Conservation (phyloP, 2,113 vertebrate species). For the Aplodontia rufa region DNA sequence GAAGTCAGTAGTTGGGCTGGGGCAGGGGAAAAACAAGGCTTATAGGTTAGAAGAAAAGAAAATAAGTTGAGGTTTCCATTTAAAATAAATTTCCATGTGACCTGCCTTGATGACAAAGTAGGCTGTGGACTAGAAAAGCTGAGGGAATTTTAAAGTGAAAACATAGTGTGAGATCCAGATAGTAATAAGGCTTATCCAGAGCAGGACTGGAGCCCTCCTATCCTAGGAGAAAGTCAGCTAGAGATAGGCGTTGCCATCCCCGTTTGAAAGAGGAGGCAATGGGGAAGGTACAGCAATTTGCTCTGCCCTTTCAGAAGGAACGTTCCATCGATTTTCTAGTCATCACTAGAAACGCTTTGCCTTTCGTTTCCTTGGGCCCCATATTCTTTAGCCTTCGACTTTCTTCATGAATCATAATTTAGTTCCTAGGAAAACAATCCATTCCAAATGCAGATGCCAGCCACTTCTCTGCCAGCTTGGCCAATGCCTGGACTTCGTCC, state of each 20-base stretch:
- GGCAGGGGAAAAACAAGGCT: neutral
- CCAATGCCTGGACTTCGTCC: neutral
- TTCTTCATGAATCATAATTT: neutral
- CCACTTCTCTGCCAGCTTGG: neutral
- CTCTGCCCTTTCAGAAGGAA: neutral
- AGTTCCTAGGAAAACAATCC: neutral
- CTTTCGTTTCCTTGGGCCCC: neutral
- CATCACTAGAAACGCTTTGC: neutral
- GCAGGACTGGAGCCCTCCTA: too few species aligned
- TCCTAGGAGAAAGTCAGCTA: neutral
- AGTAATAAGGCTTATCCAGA: neutral
- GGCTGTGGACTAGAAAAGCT: neutral
- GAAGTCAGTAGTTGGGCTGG: neutral
- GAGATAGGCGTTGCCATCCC: neutral
- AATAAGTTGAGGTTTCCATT: neutral
- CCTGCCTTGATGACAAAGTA: neutral
- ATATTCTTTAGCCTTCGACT: neutral
- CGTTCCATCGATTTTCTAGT: neutral
- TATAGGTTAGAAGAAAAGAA: constrained; percentile 48
- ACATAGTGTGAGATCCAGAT: neutral
- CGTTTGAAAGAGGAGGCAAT: neutral
- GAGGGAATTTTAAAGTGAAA: neutral
- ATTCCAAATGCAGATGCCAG: neutral
- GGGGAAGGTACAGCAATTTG: too few species aligned
- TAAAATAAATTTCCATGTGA: constrained; percentile 17